A percentile compares a stretch with the other conserved stretches of the same genome.
These are phyloP conservation scores for Sternotherus odoratus DNA, from an alignment of 2,797 vertebrate species.

Conservation along the genomic window DNA sequence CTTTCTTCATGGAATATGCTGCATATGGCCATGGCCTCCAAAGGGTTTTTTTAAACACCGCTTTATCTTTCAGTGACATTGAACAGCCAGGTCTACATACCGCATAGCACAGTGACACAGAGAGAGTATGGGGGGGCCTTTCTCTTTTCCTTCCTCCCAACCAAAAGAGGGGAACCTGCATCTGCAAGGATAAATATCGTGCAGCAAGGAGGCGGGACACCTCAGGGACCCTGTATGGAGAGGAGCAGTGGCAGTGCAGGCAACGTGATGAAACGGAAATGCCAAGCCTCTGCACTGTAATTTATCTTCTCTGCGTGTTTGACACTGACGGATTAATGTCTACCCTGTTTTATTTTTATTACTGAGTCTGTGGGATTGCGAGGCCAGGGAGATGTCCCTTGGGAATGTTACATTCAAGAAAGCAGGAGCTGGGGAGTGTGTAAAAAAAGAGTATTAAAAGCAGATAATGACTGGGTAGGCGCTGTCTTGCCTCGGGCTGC, in stretches of 20 bases:
- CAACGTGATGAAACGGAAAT: constrained; percentile 64
- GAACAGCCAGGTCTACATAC: background rate
- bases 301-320: constrained; percentile 53
- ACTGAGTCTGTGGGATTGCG: constrained; percentile 25
- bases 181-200: constrained; percentile 78
- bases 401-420: constrained; percentile 19
- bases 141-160: background rate
- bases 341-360: constrained; percentile 72
- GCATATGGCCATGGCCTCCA: accelerated
- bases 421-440: background rate
- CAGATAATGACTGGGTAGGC: background rate
- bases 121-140: constrained; percentile 19
- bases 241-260: constrained; percentile 57
- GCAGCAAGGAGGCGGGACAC: constrained; percentile 62
- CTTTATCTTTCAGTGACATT: accelerated
- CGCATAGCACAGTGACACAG: background rate
- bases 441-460: constrained; percentile 18
- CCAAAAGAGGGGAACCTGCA: constrained; percentile 4
- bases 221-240: constrained; percentile 20
- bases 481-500: constrained; percentile 10
- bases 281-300: constrained; percentile 51
- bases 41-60: background rate
- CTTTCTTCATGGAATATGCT: background rate
- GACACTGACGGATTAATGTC: constrained; percentile 79
- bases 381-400: constrained; percentile 48